These are phyloP conservation scores for Microctenopoma steveboyesi DNA, from an alignment of 2,797 vertebrate species.

Conservation along the genomic window DNA sequence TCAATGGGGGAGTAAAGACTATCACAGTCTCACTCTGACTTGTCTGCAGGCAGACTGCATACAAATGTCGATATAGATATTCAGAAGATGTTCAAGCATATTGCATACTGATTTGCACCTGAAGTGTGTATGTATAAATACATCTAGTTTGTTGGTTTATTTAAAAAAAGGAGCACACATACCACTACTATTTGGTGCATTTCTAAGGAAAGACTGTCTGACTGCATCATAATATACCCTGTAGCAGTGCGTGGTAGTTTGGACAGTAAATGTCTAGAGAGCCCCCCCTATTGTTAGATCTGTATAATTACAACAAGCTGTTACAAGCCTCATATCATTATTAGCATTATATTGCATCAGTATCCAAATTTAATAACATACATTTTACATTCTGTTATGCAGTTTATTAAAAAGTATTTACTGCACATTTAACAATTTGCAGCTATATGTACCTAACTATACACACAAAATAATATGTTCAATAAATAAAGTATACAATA, in stretches of 20 bases:
- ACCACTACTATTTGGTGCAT: background rate
- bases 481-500: constrained; percentile 62
- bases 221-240: background rate
- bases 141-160: background rate
- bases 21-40: constrained; percentile 58
- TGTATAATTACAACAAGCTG: constrained; percentile 41
- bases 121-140: background rate
- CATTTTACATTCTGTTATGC: constrained; percentile 13
- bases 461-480: constrained; percentile 39
- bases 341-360: constrained; percentile 39
- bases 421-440: constrained; percentile 41
- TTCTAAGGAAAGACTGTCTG: background rate
- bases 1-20: constrained; percentile 58
- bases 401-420: constrained; percentile 61
- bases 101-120: constrained; percentile 18
- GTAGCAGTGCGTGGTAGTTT: background rate
- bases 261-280: constrained; percentile 4
- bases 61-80: constrained; percentile 41
- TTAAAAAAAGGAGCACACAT: background rate
- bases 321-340: constrained; percentile 24
- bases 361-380: background rate
- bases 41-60: constrained; percentile 40
- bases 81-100: constrained; percentile 4
- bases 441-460: constrained; percentile 32
- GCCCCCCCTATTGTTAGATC: constrained; percentile 60